A percentile compares a stretch with the other conserved stretches of the same genome.
Conservation (phyloP, 1,140 invertebrate species). For the Sitobion miscanthi region DNA sequence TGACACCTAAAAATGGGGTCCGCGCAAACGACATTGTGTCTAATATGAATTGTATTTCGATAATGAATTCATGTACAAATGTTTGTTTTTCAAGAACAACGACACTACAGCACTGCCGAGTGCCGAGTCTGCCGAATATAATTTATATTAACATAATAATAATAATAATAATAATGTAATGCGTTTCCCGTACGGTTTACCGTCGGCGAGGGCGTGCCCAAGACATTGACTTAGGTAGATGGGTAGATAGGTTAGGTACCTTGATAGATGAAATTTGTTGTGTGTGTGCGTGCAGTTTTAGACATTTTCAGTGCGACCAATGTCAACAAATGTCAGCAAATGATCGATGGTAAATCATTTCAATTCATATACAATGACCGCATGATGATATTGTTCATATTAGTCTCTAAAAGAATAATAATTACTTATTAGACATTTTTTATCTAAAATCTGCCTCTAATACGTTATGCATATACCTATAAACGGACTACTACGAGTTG, state of each 20-base stretch:
- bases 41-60: conserved; percentile 8
- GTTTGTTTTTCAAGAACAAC: not conserved
- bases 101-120: not conserved
- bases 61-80: conserved; percentile 11
- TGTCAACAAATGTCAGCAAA: not conserved
- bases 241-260: not conserved
- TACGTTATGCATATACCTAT: too few species aligned
- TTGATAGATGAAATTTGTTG: not conserved
- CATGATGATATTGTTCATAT: not conserved
- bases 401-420: not conserved
- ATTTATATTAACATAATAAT: not conserved
- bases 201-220: not conserved
- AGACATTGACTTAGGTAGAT: not conserved
- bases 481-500: too few species aligned
- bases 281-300: not conserved
- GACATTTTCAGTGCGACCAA: not conserved
- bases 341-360: not conserved
- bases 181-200: not conserved
- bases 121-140: not conserved
- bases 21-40: not conserved
- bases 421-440: not conserved
- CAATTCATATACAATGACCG: not conserved
- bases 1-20: conserved; percentile 10
- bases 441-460: not conserved
- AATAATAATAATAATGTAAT: not conserved